phyloP scores from a whole-genome alignment of 2,113 vertebrate genomes.

The Salvelinus sp. region DNA sequence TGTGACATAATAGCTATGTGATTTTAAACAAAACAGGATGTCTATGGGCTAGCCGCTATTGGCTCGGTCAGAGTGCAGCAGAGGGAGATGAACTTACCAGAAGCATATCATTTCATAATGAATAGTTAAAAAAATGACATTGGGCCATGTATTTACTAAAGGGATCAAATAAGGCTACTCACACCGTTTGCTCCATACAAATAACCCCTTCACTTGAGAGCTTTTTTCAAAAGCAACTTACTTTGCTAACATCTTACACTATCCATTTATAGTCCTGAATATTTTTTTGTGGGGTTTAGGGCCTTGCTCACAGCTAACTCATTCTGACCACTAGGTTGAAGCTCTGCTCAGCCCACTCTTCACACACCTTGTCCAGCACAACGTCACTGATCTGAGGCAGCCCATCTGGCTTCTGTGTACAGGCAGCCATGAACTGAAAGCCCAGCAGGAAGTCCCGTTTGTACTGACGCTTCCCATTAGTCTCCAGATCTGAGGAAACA shows the following conservation, averaged over 20 bases:
- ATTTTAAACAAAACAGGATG: constrained; percentile 78
- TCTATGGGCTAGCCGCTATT: constrained; percentile 29
- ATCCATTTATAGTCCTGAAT: constrained; percentile 13
- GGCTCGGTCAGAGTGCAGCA: constrained; percentile 46
- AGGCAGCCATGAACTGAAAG: constrained; percentile 94
- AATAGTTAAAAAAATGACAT: background rate
- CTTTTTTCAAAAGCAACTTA: constrained; percentile 6
- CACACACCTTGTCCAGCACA: constrained; percentile 92
- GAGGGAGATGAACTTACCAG: background rate
- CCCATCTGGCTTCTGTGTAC: constrained; percentile 91
- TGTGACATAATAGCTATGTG: constrained; percentile 70
- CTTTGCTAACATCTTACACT: background rate
- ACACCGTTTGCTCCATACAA: background rate
- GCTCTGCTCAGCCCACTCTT: constrained; percentile 11
- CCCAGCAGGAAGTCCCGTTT: constrained; percentile 88
- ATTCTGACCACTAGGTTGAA: too few relatives aligned
- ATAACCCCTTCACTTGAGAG: constrained; percentile 1
- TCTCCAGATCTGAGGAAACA: constrained; percentile 66
- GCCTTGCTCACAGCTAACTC: background rate
- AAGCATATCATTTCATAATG: background rate
- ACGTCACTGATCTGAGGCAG: constrained; percentile 95
- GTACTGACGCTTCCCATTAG: constrained; percentile 89
- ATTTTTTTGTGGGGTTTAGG: background rate
- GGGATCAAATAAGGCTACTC: too few relatives aligned
- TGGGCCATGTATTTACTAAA: background rate